A percentile compares a stretch with the other conserved stretches of the same genome.
phyloP scores from a whole-genome alignment of 2,888 invertebrate species.

The Drosophila cognata region DNA sequence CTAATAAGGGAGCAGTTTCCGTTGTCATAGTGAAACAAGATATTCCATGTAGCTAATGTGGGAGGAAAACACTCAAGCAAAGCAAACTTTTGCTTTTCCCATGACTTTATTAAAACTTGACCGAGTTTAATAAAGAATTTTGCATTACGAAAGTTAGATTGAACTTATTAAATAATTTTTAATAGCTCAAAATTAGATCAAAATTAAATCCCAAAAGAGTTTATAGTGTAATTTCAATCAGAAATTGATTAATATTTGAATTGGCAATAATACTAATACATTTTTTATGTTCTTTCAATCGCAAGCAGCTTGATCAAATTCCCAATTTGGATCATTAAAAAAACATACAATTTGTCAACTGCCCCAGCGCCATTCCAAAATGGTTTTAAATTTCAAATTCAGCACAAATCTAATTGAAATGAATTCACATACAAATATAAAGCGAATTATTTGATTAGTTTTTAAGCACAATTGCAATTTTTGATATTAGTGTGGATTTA shows the following conservation, averaged over 20 bases:
- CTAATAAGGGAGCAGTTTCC: neutral
- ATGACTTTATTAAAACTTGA: neutral
- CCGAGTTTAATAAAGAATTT: neutral
- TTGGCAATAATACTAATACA: neutral
- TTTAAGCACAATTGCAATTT: neutral
- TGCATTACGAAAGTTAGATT: neutral
- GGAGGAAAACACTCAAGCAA: neutral
- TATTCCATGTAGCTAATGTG: slow-evolving; percentile 23
- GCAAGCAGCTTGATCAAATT: neutral
- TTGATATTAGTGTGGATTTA: neutral
- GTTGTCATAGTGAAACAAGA: neutral
- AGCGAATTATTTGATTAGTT: slow-evolving; percentile 1
- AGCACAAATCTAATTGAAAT: neutral
- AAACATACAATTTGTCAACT: neutral
- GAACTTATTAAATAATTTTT: neutral
- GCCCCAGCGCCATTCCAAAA: neutral
- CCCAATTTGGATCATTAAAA: neutral
- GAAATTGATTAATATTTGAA: neutral
- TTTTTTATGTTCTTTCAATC: neutral
- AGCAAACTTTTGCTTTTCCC: neutral
- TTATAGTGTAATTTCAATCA: neutral
- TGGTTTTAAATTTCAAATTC: neutral
- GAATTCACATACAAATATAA: neutral
- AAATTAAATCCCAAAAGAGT: neutral
- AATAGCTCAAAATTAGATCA: neutral